Evolutionary conservation across 2,888 invertebrate genomes (phyloP).

Genomic region (Autographa gamma): DNA sequence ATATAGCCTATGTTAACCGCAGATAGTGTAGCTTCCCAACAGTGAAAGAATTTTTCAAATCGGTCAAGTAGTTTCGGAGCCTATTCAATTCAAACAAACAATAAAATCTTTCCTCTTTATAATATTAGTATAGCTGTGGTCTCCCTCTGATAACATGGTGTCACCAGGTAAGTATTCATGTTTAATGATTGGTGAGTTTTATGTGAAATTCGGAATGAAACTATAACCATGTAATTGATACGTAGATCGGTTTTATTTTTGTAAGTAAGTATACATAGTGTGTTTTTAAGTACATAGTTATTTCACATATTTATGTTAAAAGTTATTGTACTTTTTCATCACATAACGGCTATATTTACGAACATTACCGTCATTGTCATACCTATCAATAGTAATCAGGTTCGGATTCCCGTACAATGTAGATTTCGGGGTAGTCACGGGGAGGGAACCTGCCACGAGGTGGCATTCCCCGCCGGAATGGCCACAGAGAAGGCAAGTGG

Average conservation of each 20-base stretch:
- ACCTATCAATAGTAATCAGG: conserved; percentile 1
- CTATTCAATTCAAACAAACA: no score
- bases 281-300: neutral
- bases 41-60: no score
- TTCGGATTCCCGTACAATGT: conserved; percentile 27
- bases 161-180: no score
- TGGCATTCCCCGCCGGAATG: neutral
- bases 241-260: neutral
- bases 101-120: no score
- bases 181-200: no score
- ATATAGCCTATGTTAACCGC: no score
- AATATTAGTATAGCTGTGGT: no score
- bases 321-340: neutral
- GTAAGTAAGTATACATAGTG: neutral
- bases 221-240: neutral
- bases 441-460: neutral
- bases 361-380: neutral
- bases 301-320: neutral
- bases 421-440: conserved; percentile 12
- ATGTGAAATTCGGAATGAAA: neutral
- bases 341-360: neutral
- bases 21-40: no score
- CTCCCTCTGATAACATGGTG: no score
- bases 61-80: no score
- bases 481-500: conserved; percentile 11